Evolutionary conservation across 2,113 vertebrate species (phyloP), one percentile per base, ranked within the genome.

Genomic region (Onychostruthus taczanowskii): DNA sequence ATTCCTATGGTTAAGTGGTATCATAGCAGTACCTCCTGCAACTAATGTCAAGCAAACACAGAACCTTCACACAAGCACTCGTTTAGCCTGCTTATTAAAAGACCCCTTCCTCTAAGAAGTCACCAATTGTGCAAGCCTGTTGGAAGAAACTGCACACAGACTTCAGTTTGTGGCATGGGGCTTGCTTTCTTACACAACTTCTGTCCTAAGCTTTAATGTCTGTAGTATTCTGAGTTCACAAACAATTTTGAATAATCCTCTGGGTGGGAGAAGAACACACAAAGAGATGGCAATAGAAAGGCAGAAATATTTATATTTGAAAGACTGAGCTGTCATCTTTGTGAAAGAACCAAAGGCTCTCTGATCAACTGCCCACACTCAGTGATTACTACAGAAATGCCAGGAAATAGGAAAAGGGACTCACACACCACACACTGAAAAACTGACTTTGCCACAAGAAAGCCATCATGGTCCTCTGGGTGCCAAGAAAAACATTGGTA

Each of bases 111-210:
- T 91, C 68, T 77, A 83, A 93, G 52, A 83, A 85, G 68, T 50
- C 35, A 77, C 13, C 70, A 74, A 59, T 59, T 93, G 46, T 77
- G 72, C 87, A 96, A 95, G 82, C 19, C 59, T 50, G 39, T 27
- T 82, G 64, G 75, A 93, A 95, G 35, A 92, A 92, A 80, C 14
- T 1, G 0, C 52, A 86, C 62, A 70, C 7, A 50, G 75, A 83
- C 35, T 83, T n/a, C 33, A 79, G 78, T 44, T 82, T 83, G 84
- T 22, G 70, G 74, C 82, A 64, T 6, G 30, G 46, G 58, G 16
- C 58, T 92, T 80, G 67, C 68, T 44, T 83, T 92, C 82, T 90
- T 90, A 86, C 63, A 69, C 74, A 94, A 70, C 53, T 79, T 66
- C 62, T 84, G 67, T 79, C 56, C 37, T 64, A 76, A 76, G 20